These are phyloP conservation scores for Galemys pyrenaicus DNA, from an alignment of 2,113 vertebrate species.

Conservation along the genomic window DNA sequence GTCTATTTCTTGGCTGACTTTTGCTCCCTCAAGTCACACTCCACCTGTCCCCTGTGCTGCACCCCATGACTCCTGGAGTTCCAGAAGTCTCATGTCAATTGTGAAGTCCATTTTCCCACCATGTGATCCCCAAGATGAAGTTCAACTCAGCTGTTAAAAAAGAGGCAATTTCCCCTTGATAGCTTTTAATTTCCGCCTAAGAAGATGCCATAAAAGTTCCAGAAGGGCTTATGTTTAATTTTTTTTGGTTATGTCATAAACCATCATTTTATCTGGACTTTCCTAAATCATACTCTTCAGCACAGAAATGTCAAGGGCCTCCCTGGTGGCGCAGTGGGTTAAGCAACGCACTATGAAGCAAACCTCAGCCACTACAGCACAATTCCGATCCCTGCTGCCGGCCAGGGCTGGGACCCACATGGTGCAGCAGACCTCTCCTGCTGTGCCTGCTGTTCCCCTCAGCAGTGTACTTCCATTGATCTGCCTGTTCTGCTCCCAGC, in stretches of 20 bases:
- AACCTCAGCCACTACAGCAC: too few species aligned
- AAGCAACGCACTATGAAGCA: too few species aligned
- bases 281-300: neutral
- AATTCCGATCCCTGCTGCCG: too few species aligned
- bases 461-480: too few species aligned
- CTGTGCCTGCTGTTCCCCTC: too few species aligned
- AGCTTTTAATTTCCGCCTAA: neutral
- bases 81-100: neutral
- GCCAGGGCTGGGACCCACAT: too few species aligned
- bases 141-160: neutral
- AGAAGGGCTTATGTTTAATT: neutral
- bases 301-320: neutral
- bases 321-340: too few species aligned
- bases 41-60: fast-evolving
- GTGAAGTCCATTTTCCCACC: neutral
- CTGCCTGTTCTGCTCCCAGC: too few species aligned
- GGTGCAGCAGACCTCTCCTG: too few species aligned
- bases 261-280: neutral
- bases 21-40: fast-evolving
- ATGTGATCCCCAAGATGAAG: neutral
- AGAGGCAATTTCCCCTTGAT: neutral
- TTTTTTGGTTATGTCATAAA: neutral
- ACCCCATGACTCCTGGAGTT: neutral
- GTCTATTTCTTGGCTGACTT: neutral
- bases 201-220: neutral